Base-by-base conservation (phyloP, 2,113 vertebrate species). In the Arenaria interpres region DNA sequence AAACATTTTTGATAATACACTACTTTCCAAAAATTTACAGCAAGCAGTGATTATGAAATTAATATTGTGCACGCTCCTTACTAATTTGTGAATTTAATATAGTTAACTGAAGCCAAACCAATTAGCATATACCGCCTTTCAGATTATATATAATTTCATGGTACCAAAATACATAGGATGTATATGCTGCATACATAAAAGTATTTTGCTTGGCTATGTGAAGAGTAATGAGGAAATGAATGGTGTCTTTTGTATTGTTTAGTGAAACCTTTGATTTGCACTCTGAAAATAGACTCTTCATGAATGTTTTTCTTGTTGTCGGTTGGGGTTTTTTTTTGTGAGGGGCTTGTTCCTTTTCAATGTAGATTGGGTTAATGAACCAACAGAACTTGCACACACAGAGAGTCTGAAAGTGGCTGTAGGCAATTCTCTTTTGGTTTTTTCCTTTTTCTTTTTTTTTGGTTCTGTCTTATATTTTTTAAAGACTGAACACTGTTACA, bases 401-500 rank as follows among this genome's bases (percentile, higher is more conserved):
- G 22, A 72, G 20, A 78, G 24, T 54, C 56, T 88, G 53, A 88
- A 84, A 74, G 39, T 72, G 23, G 21, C 57, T 90, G 33, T 43
- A 95, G 35, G 69, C 59, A 69, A 83, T 78, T 87, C 11, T 51
- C 25, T 66, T 68, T 39, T 66, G 11, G 7, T 3, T 2, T 27
- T 53, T 43, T 15, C 5, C 7, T 11, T 12, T 18, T 50, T 32
- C 20, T 39, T 74, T 57, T 35, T 13, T 9, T 62, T 62, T 62
- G 16, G 4, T 66, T 85, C n/a, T 63, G 5, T 56, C 92, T 78
- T 69, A 6, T 48, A 18, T 71, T 69, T 77, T 95, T 82, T n/a
- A 37, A 90, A 94, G 62, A 67, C 54, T 60, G 37, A 94, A 32
- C 18, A 69, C 79, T 89, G 71, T 90, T 97, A 88, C 68, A 96